Base-by-base conservation (phyloP, 2,888 invertebrate species). In the Helleia helle region DNA sequence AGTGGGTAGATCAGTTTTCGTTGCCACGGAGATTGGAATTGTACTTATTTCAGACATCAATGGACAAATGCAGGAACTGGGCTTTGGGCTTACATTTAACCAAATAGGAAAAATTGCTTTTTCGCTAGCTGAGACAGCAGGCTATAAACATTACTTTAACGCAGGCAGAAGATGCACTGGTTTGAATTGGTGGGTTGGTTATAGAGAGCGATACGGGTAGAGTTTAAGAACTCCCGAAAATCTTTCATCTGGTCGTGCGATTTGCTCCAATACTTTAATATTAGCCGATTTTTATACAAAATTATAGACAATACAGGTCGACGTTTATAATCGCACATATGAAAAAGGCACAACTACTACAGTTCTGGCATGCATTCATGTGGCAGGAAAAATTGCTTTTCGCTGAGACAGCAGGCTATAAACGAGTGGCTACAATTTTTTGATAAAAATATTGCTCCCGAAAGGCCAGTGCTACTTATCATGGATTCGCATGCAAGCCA, bases 401-500 rank as follows among this genome's bases (percentile, higher is more conserved):
- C n/a, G n/a, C n/a, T n/a, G n/a, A n/a, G n/a, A n/a, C n/a, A n/a
- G n/a, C n/a, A n/a, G n/a, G n/a, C n/a, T n/a, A n/a, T n/a, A n/a
- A n/a, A 5, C 12, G 52, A 52, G 38, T 55, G 50, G 51, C 40
- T 53, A 13, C 31, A 44, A 29, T 49, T 49, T 48, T 54, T 52
- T 34, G 25, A 31, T 27, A 7, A 42, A 41, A 41, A 39, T 25
- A 51, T 48, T 46, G 51, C 51, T 34, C 52, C 50, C 14, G 43
- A 41, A 41, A 42, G 45, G 29, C 48, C 48, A 18, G 46, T 50
- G 14, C 31, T 54, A 15, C 38, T 56, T 24, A 46, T 52, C 24
- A 50, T 53, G 51, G 48, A 54, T 42, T 54, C 49, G 36, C 52
- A 51, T 48, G 47, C 47, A 18, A 46, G 47, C 36, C 50, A 55